Conservation (phyloP, 2,113 vertebrate species). For the Rattus norvegicus region DNA sequence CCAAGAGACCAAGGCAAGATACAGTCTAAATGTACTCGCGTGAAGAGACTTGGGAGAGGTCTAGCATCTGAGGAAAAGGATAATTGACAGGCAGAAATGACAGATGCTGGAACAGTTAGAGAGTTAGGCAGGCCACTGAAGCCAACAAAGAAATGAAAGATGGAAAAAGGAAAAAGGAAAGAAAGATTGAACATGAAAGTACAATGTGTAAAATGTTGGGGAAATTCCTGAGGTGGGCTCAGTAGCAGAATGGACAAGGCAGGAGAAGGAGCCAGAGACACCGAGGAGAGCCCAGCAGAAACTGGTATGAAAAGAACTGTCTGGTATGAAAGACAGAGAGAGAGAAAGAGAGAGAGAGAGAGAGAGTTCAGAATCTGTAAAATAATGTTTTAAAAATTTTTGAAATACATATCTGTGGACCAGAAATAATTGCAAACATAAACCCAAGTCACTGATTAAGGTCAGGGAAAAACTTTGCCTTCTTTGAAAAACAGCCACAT, state of each 20-base stretch:
- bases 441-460: not conserved
- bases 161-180: not conserved
- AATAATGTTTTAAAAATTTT: not conserved
- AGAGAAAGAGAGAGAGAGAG: not conserved
- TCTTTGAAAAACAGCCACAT: not conserved
- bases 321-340: not conserved
- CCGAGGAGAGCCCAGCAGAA: not conserved
- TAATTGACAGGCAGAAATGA: not conserved
- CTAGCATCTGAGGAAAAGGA: not conserved
- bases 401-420: conserved; percentile 9
- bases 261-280: not conserved
- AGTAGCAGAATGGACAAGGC: not conserved
- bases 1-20: not conserved
- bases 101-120: not conserved
- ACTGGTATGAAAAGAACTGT: not conserved
- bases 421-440: conserved; percentile 21
- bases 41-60: not conserved
- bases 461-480: not conserved
- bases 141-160: not conserved
- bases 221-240: not conserved
- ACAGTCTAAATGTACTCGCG: not conserved
- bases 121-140: not conserved
- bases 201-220: not conserved
- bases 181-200: conserved; percentile 30
- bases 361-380: not conserved